phyloP scores from a whole-genome alignment of 2,113 vertebrate species.

The Pycnonotus jocosus region DNA sequence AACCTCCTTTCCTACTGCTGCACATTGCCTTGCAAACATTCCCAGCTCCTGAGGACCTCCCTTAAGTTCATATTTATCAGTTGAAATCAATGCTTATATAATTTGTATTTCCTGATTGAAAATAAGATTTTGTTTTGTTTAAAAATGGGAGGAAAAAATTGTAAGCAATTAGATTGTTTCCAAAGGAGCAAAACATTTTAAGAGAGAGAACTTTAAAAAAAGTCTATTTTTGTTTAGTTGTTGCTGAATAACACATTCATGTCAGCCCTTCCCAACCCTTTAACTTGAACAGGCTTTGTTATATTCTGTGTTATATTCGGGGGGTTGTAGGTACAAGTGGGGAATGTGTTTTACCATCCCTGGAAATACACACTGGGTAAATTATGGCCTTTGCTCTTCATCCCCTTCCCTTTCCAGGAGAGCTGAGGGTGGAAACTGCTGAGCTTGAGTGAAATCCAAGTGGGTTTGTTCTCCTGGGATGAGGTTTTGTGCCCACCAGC shows the following conservation, averaged over 20 bases:
- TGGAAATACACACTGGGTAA: neutral
- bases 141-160: neutral
- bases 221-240: neutral
- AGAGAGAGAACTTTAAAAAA: neutral
- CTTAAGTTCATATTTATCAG: neutral
- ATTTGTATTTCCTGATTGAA: neutral
- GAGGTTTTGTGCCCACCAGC: neutral
- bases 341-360: neutral
- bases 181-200: neutral
- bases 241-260: neutral
- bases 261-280: neutral
- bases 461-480: neutral
- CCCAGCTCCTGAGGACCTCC: neutral
- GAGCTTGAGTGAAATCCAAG: neutral
- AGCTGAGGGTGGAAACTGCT: neutral
- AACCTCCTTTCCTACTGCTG: neutral
- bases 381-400: neutral
- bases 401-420: neutral
- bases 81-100: neutral
- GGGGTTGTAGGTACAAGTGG: neutral
- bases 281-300: neutral
- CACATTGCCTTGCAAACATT: neutral
- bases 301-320: neutral
- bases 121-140: neutral
- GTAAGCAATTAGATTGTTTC: neutral